These are phyloP conservation scores for Clupea harengus DNA, from an alignment of 2,113 vertebrate species.

Conservation along the genomic window DNA sequence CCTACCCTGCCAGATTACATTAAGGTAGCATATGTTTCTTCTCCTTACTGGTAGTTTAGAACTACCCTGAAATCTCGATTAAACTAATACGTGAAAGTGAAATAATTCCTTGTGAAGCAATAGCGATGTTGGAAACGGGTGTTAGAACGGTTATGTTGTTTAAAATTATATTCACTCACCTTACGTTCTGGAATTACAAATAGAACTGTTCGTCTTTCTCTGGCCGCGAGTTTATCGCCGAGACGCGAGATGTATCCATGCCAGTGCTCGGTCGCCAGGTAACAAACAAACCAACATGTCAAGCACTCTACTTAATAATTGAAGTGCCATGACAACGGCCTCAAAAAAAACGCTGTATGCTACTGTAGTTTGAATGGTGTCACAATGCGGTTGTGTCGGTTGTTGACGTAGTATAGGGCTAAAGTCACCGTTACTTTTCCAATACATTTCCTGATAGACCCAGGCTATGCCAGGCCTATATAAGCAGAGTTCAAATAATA, in stretches of 20 bases:
- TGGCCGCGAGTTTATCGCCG: not conserved
- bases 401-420: no score
- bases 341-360: not conserved
- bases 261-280: slow-evolving; percentile 52
- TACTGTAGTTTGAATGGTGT: slow-evolving; percentile 5
- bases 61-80: no score
- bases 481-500: no score
- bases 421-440: no score
- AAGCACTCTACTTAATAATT: slow-evolving; percentile 41
- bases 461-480: no score
- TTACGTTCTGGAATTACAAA: not conserved
- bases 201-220: not conserved
- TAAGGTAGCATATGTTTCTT: no score
- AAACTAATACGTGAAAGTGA: no score
- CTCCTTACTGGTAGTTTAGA: no score
- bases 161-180: slow-evolving; percentile 52
- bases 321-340: slow-evolving; percentile 29
- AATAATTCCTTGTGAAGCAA: no score
- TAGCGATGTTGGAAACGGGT: no score
- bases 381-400: not conserved
- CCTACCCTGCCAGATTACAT: no score
- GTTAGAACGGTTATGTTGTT: not conserved
- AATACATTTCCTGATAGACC: no score
- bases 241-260: slow-evolving; percentile 13
- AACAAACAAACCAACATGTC: slow-evolving; percentile 44